Evolutionary conservation across 2,797 vertebrate genomes (phyloP).

Genomic region (Pogoniulus pusillus): DNA sequence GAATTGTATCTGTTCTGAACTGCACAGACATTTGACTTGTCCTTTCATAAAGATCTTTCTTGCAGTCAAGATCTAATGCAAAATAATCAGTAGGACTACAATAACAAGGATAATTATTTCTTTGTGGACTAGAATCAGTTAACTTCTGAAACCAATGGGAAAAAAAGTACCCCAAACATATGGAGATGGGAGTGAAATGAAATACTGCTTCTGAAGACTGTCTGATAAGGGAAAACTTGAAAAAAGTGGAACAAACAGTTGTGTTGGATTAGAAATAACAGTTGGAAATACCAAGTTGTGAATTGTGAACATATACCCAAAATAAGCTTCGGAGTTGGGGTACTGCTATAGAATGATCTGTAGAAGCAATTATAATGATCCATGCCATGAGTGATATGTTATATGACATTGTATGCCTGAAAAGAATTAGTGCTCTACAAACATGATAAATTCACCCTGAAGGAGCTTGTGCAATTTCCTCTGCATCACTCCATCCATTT

Average conservation of each 20-base stretch:
- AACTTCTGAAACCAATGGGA: neutral
- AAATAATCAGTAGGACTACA: neutral
- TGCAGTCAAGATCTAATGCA: neutral
- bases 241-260: neutral
- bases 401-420: neutral
- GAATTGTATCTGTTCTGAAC: neutral
- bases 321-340: neutral
- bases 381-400: neutral
- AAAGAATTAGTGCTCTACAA: neutral
- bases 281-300: neutral
- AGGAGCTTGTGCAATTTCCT: neutral
- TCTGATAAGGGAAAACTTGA: neutral
- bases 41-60: neutral
- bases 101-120: neutral
- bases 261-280: neutral
- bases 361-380: neutral
- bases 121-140: neutral
- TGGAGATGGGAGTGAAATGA: neutral
- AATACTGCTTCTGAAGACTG: neutral
- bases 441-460: neutral
- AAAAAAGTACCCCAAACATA: neutral
- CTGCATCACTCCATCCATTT: neutral
- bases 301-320: neutral
- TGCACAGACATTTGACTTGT: neutral
- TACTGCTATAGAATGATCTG: neutral